These are phyloP conservation scores for Drosophila fulvimacula DNA, from an alignment of 2,888 invertebrate genomes.

Conservation along the genomic window DNA sequence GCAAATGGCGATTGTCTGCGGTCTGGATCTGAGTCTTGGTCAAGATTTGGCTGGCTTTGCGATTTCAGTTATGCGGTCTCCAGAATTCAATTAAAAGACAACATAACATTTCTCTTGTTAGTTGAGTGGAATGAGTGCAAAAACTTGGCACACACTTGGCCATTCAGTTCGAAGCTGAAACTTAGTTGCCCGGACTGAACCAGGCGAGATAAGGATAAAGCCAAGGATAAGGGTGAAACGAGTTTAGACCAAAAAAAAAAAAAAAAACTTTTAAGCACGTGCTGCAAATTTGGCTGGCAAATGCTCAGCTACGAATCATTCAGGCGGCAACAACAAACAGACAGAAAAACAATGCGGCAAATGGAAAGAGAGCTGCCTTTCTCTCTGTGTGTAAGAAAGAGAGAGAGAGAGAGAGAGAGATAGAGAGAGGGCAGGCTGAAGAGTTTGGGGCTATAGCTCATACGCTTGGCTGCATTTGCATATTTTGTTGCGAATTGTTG, in stretches of 20 bases:
- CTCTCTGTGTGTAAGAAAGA: slow-evolving; percentile 12
- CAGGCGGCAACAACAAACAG: slow-evolving; percentile 70
- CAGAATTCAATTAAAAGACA: slow-evolving; percentile 77
- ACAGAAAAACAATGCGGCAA: slow-evolving; percentile 75
- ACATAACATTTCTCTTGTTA: slow-evolving; percentile 68
- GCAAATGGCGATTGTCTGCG: slow-evolving; percentile 41
- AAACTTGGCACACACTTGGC: slow-evolving; percentile 9
- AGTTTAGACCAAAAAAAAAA: not conserved
- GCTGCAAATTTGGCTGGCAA: slow-evolving; percentile 72
- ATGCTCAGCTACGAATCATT: slow-evolving; percentile 69
- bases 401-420: not conserved
- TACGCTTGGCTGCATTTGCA: slow-evolving; percentile 76
- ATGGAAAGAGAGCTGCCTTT: slow-evolving; percentile 15
- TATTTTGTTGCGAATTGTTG: slow-evolving; percentile 77
- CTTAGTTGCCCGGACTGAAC: slow-evolving; percentile 7
- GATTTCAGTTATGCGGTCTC: slow-evolving; percentile 77
- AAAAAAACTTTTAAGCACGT: slow-evolving; percentile 63
- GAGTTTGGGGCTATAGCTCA: slow-evolving; percentile 32
- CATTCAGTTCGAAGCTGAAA: slow-evolving; percentile 1
- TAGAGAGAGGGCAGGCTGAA: not conserved
- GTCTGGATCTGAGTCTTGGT: slow-evolving; percentile 45
- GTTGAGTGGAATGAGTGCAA: not conserved
- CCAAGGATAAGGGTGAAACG: slow-evolving; percentile 27
- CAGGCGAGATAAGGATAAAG: slow-evolving; percentile 38
- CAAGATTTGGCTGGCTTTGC: slow-evolving; percentile 75